These are phyloP conservation scores for Heliconius cydno DNA, from an alignment of 2,888 invertebrate species.

Conservation along the genomic window DNA sequence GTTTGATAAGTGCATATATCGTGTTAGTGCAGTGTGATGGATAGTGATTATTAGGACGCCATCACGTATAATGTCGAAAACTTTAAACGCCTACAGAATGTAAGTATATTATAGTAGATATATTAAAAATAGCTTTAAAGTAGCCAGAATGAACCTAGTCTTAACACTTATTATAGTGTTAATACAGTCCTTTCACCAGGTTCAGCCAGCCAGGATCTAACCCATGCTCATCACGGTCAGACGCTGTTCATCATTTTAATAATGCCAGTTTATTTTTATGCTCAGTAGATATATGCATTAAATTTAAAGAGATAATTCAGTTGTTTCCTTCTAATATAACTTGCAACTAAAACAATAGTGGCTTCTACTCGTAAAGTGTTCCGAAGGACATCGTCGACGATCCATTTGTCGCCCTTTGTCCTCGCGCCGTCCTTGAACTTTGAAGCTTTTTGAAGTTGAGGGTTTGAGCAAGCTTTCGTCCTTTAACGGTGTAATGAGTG, in stretches of 20 bases:
- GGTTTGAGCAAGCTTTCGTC: constrained; percentile 10
- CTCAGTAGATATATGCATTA: too few species aligned
- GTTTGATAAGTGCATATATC: constrained; percentile 53
- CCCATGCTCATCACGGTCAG: too few species aligned
- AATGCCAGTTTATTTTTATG: too few species aligned
- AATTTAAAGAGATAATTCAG: not conserved
- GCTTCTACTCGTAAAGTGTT: not conserved
- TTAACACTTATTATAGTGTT: not conserved
- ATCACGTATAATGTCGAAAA: constrained; percentile 89
- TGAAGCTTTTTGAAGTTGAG: constrained; percentile 4
- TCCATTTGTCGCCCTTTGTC: constrained; percentile 5
- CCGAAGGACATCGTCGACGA: constrained; percentile 5
- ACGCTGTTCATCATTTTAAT: too few species aligned
- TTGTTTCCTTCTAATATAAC: not conserved
- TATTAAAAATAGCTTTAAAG: not conserved
- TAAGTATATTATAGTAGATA: constrained; percentile 81
- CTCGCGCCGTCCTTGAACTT: constrained; percentile 11
- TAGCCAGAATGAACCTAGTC: not conserved
- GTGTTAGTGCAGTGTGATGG: constrained; percentile 70
- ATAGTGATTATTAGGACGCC: constrained; percentile 57
- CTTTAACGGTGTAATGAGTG: not conserved
- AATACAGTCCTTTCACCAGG: too few species aligned
- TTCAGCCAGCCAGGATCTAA: too few species aligned
- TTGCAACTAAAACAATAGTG: not conserved
- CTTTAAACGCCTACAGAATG: constrained; percentile 95